Percentiles rank a stretch among this genome's conserved stretches.
Conservation (phyloP, 2,113 vertebrate genomes). For the Neodontobutis hainanensis region DNA sequence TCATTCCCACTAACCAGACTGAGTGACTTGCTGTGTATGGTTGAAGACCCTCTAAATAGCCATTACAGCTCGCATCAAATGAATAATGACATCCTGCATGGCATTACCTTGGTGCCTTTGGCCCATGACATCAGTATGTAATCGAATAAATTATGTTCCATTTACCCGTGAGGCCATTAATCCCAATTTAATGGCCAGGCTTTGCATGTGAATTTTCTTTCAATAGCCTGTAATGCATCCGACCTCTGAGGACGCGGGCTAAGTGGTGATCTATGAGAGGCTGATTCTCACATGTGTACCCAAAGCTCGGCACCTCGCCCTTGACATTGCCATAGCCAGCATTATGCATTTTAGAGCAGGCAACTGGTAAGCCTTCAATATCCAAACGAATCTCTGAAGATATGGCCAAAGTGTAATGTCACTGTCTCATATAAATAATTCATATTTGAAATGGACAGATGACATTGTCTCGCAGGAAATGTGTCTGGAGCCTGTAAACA, state of each 20-base stretch:
- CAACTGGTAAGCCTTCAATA: constrained; percentile 18
- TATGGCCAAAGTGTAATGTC: constrained; percentile 51
- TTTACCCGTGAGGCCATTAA: constrained; percentile 60
- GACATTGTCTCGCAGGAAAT: constrained; percentile 52
- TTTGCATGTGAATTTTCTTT: constrained; percentile 53
- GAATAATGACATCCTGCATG: constrained; percentile 52
- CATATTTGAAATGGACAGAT: constrained; percentile 46
- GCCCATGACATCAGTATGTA: constrained; percentile 56
- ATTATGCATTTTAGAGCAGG: constrained; percentile 44
- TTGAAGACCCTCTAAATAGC: constrained; percentile 28
- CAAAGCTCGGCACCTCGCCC: constrained; percentile 31
- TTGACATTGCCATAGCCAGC: constrained; percentile 37
- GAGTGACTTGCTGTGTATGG: constrained; percentile 14
- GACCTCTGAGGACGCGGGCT: constrained; percentile 31
- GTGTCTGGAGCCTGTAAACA: constrained; percentile 48
- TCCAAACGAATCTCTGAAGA: constrained; percentile 35
- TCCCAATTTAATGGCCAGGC: constrained; percentile 59
- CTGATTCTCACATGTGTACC: constrained; percentile 32
- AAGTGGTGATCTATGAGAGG: constrained; percentile 30
- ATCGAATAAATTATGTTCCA: constrained; percentile 58
- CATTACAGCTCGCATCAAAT: constrained; percentile 50
- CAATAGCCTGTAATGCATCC: constrained; percentile 37
- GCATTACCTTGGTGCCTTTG: constrained; percentile 43
- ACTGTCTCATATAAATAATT: constrained; percentile 59
- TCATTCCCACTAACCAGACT: background rate